Conservation (phyloP, 2,888 invertebrate species). For the Apotomis capreana region DNA sequence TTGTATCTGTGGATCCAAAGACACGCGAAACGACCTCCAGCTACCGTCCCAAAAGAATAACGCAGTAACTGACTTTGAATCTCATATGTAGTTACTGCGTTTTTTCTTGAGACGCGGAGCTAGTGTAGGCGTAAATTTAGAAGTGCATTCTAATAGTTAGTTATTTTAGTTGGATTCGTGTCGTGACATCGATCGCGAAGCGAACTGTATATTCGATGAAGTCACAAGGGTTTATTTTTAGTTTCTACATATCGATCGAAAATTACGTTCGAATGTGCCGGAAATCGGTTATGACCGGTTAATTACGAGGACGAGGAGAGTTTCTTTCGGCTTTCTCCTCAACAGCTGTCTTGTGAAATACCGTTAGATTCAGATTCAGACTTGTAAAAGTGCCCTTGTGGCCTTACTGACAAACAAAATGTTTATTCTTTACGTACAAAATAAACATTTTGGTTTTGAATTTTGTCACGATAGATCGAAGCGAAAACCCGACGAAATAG, state of each 20-base stretch:
- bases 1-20: background rate
- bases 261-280: background rate
- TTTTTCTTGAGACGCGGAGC: background rate
- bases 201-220: background rate
- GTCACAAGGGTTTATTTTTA: slow-evolving; percentile 2
- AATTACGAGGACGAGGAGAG: background rate
- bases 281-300: background rate
- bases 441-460: too few relatives aligned
- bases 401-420: too few relatives aligned
- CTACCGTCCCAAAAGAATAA: background rate
- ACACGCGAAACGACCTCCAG: slow-evolving; percentile 29
- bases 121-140: slow-evolving; percentile 16
- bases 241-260: background rate
- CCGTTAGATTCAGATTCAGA: too few relatives aligned
- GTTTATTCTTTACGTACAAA: too few relatives aligned
- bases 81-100: background rate
- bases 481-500: too few relatives aligned
- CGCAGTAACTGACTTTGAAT: background rate
- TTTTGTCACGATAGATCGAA: too few relatives aligned
- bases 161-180: slow-evolving; percentile 25
- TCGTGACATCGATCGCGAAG: slow-evolving; percentile 6
- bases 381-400: too few relatives aligned
- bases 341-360: too few relatives aligned
- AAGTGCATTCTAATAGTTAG: slow-evolving; percentile 24
- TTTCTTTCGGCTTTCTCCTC: too few relatives aligned